phyloP scores from a whole-genome alignment of 1,140 invertebrate genomes.

The Doryteuthis pealeii region DNA sequence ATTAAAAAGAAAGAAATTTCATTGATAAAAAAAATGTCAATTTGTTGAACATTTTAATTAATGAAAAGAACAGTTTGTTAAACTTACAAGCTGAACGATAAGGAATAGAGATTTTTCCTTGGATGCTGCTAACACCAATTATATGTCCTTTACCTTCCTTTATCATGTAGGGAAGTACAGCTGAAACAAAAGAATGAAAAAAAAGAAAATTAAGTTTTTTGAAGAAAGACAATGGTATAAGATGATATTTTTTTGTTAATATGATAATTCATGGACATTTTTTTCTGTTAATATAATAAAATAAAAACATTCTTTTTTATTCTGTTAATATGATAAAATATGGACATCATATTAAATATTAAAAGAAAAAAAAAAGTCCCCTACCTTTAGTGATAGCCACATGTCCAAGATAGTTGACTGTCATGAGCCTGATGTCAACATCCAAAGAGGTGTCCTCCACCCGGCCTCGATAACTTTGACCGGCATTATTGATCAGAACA shows the following conservation, averaged over 20 bases:
- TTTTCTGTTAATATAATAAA: no score
- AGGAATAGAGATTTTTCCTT: constrained; percentile 88
- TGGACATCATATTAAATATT: no score
- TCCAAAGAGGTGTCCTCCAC: constrained; percentile 76
- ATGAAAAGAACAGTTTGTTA: not conserved
- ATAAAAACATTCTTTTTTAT: no score
- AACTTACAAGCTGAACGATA: constrained; percentile 67
- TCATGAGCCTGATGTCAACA: constrained; percentile 87
- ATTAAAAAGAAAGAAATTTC: no score
- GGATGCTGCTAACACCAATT: constrained; percentile 88
- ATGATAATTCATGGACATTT: no score
- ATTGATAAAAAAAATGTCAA: no score
- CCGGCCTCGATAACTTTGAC: constrained; percentile 80
- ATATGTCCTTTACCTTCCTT: constrained; percentile 77
- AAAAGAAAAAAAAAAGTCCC: constrained; percentile 17
- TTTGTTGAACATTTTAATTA: no score
- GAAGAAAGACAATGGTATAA: no score
- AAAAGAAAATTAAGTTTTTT: not conserved
- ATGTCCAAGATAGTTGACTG: constrained; percentile 92
- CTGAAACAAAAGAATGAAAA: constrained; percentile 62
- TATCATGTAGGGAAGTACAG: constrained; percentile 80
- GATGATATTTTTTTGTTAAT: no score
- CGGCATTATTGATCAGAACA: constrained; percentile 91
- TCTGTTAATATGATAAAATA: no score
- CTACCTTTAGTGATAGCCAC: constrained; percentile 88